Percentiles rank a stretch among this genome's conserved stretches.
These are phyloP conservation scores for Muscidifurax raptorellus DNA, from an alignment of 1,140 invertebrate genomes.

Conservation along the genomic window DNA sequence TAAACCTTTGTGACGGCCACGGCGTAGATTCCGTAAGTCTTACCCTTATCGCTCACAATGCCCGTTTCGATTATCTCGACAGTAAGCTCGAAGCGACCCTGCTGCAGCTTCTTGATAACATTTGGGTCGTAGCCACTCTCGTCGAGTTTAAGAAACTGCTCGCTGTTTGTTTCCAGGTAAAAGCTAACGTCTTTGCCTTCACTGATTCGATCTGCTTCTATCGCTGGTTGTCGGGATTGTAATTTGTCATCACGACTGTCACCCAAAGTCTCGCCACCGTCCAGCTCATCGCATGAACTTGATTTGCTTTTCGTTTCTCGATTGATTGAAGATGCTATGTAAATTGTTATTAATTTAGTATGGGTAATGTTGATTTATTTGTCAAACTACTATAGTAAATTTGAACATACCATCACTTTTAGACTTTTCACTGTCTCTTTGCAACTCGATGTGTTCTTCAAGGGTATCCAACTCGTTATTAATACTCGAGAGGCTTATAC, in stretches of 20 bases:
- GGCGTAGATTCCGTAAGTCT: slow-evolving; percentile 93
- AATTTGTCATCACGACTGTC: slow-evolving; percentile 32
- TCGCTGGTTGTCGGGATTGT: slow-evolving; percentile 33
- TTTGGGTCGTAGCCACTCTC: slow-evolving; percentile 67
- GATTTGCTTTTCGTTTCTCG: slow-evolving; percentile 60
- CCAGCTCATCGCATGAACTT: slow-evolving; percentile 62
- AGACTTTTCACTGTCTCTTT: slow-evolving; percentile 31
- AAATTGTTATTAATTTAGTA: neutral
- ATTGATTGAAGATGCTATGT: slow-evolving; percentile 8
- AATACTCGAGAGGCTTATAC: slow-evolving; percentile 72
- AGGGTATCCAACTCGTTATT: slow-evolving; percentile 69
- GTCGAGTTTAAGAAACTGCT: slow-evolving; percentile 64
- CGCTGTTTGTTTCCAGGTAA: slow-evolving; percentile 62
- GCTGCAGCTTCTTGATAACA: slow-evolving; percentile 77
- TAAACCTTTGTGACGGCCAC: slow-evolving; percentile 85
- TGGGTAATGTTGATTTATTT: neutral
- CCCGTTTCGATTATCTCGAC: slow-evolving; percentile 85
- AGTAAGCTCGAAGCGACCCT: slow-evolving; percentile 77
- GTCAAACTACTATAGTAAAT: neutral
- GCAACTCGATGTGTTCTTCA: slow-evolving; percentile 59
- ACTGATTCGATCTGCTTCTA: slow-evolving; percentile 59
- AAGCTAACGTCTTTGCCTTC: slow-evolving; percentile 62
- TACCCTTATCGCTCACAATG: slow-evolving; percentile 86
- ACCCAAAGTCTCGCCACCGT: slow-evolving; percentile 42
- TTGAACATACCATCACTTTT: slow-evolving; percentile 31